Percentiles rank a stretch among this genome's conserved stretches.
phyloP scores from a whole-genome alignment of 2,888 invertebrate species.

The Amiota minor region DNA sequence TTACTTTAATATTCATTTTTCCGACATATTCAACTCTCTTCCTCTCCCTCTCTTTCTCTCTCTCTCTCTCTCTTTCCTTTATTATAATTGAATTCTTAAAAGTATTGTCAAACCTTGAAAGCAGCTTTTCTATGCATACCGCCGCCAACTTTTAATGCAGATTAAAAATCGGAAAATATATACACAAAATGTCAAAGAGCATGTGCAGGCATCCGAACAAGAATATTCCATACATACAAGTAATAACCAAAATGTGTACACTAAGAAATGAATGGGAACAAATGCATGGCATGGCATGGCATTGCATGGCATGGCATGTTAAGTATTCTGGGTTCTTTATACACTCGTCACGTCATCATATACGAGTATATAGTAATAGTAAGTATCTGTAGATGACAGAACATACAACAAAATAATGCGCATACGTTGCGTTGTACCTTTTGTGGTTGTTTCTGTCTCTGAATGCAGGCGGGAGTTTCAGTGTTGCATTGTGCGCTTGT shows the following conservation, averaged over 20 bases:
- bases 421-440: constrained; percentile 50
- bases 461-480: constrained; percentile 8
- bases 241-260: background rate
- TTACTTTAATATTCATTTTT: too few species aligned
- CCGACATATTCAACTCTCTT: too few species aligned
- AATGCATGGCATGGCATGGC: background rate
- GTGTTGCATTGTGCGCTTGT: constrained; percentile 34
- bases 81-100: too few species aligned
- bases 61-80: too few species aligned
- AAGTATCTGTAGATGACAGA: constrained; percentile 52
- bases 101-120: constrained; percentile 6
- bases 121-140: background rate
- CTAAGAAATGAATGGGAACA: background rate
- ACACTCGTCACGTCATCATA: background rate
- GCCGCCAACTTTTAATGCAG: background rate
- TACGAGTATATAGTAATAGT: constrained; percentile 33
- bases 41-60: too few species aligned
- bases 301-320: background rate
- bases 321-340: background rate
- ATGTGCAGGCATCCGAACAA: background rate
- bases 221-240: background rate
- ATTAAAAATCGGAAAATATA: constrained; percentile 1
- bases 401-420: constrained; percentile 49
- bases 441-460: constrained; percentile 2
- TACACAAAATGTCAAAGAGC: constrained; percentile 5